Percentiles rank a stretch among this genome's conserved stretches.
Evolutionary conservation across 2,113 vertebrate genomes (phyloP).

Genomic region (Alectura lathami): DNA sequence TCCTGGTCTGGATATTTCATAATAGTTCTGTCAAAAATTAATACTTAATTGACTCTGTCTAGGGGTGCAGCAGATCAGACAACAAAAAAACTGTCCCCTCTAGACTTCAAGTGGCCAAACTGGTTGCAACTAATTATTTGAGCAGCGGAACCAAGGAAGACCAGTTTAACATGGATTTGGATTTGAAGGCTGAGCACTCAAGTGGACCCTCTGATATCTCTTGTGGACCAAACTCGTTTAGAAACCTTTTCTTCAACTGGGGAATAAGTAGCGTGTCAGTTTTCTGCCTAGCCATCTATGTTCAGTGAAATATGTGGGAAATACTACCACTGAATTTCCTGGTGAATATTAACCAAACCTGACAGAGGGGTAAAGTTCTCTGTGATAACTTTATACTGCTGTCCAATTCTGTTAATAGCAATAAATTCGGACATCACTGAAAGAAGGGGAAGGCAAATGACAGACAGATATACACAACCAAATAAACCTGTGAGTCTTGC

Average conservation of each 20-base stretch:
- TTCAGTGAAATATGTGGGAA: background rate
- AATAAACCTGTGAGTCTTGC: background rate
- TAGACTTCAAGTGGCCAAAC: background rate
- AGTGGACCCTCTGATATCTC: background rate
- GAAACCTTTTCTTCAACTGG: background rate
- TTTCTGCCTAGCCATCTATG: background rate
- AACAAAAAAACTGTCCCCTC: background rate
- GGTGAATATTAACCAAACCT: background rate
- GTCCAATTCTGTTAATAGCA: background rate
- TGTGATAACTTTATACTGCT: background rate
- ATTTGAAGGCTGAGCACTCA: background rate
- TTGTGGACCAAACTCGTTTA: background rate
- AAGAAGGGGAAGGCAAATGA: slow-evolving; percentile 9
- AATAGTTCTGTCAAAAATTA: background rate
- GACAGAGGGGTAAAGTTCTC: background rate
- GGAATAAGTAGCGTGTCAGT: background rate
- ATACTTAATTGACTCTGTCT: background rate
- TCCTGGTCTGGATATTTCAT: background rate
- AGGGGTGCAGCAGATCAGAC: background rate
- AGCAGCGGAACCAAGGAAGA: background rate
- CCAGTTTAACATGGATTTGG: background rate
- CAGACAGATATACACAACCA: slow-evolving; percentile 39
- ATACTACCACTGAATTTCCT: background rate
- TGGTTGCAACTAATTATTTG: background rate
- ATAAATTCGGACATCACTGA: slow-evolving; percentile 2